These are phyloP conservation scores for Macrosoma leucophasiata DNA, from an alignment of 2,888 invertebrate species.

Conservation along the genomic window DNA sequence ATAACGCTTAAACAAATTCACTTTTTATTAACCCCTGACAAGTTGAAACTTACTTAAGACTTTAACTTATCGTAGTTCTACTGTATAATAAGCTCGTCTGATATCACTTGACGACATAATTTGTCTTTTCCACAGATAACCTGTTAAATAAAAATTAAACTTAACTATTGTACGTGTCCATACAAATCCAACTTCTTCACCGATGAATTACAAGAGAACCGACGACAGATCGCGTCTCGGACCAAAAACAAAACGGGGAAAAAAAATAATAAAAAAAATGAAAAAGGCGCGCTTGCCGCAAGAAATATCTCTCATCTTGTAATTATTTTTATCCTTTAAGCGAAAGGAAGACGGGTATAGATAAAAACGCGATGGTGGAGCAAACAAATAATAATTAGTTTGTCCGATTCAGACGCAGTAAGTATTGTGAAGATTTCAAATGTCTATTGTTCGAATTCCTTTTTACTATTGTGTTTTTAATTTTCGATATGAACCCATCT, in stretches of 20 bases:
- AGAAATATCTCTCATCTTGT: slow-evolving; percentile 64
- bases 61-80: too few relatives aligned
- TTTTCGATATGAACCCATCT: too few relatives aligned
- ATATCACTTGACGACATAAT: too few relatives aligned
- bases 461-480: too few relatives aligned
- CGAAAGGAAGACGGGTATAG: slow-evolving; percentile 52
- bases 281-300: slow-evolving; percentile 31
- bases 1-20: too few relatives aligned
- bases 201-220: slow-evolving; percentile 53
- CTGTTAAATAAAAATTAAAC: too few relatives aligned
- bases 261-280: slow-evolving; percentile 34
- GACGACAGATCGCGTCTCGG: slow-evolving; percentile 59
- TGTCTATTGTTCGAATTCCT: too few relatives aligned
- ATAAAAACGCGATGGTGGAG: slow-evolving; percentile 39
- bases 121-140: too few relatives aligned
- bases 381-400: slow-evolving; percentile 51
- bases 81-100: too few relatives aligned
- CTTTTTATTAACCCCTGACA: too few relatives aligned
- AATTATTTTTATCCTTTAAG: slow-evolving; percentile 75
- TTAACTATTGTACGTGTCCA: slow-evolving; percentile 29
- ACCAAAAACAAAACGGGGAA: slow-evolving; percentile 45
- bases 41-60: too few relatives aligned
- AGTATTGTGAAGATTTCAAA: too few relatives aligned
- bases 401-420: slow-evolving; percentile 61
- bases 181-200: slow-evolving; percentile 27